These are phyloP conservation scores for Elgaria multicarinata DNA, from an alignment of 2,113 vertebrate genomes.

Conservation along the genomic window DNA sequence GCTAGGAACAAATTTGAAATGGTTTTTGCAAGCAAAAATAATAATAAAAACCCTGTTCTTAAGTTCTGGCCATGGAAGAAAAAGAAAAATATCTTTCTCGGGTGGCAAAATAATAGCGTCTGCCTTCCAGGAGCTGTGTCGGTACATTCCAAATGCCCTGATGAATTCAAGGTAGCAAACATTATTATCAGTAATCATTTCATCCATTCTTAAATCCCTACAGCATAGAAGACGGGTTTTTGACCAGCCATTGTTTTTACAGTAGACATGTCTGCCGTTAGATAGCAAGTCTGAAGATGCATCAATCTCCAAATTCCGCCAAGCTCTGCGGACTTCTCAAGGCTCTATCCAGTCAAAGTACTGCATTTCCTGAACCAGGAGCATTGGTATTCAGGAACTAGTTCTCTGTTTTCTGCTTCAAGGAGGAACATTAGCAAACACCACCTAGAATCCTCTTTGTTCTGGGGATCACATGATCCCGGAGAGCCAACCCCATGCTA, in stretches of 20 bases:
- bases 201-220: background rate
- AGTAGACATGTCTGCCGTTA: background rate
- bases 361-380: background rate
- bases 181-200: background rate
- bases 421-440: background rate
- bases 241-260: background rate
- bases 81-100: background rate
- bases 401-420: background rate
- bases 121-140: background rate
- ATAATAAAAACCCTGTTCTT: background rate
- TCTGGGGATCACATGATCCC: too few relatives aligned
- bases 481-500: too few relatives aligned
- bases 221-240: too few relatives aligned
- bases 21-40: background rate
- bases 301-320: background rate
- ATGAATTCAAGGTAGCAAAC: background rate
- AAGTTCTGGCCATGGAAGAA: background rate
- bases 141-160: background rate
- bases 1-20: background rate
- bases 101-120: background rate
- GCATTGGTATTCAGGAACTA: background rate
- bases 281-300: background rate
- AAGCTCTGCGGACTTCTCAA: background rate
- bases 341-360: background rate
- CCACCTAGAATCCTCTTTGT: too few relatives aligned